Evolutionary conservation across 2,797 vertebrate species (phyloP).

Genomic region (Neoniphon sammara): DNA sequence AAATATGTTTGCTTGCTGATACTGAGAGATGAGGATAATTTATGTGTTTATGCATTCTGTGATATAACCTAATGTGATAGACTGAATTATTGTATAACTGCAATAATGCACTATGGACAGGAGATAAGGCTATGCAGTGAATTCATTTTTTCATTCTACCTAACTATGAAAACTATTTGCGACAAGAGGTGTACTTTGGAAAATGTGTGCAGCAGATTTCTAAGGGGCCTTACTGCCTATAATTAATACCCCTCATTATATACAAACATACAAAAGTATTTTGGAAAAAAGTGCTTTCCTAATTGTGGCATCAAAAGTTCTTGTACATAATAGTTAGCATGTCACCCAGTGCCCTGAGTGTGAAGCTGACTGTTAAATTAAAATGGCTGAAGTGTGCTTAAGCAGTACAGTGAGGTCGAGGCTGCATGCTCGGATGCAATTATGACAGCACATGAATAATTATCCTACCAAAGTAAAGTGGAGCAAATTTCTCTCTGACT

Average conservation of each 20-base stretch:
- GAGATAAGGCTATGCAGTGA: too few species aligned
- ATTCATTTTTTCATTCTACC: too few species aligned
- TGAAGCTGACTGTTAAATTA: constrained; percentile 44
- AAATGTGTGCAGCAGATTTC: too few species aligned
- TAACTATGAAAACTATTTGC: too few species aligned
- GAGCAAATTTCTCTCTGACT: constrained; percentile 60
- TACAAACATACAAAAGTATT: neutral
- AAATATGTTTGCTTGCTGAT: too few species aligned
- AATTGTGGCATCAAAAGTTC: constrained; percentile 23
- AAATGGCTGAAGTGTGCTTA: constrained; percentile 43
- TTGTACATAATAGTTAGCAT: constrained; percentile 25
- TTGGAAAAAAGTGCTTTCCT: neutral
- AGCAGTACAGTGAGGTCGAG: constrained; percentile 28
- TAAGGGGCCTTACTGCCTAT: too few species aligned
- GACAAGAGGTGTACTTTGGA: too few species aligned
- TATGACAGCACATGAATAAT: constrained; percentile 67
- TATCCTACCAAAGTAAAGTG: constrained; percentile 59
- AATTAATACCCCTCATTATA: neutral
- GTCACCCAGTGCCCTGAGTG: constrained; percentile 10
- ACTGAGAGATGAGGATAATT: too few species aligned
- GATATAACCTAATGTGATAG: too few species aligned
- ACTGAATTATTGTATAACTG: too few species aligned
- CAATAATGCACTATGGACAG: too few species aligned
- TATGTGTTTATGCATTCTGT: too few species aligned
- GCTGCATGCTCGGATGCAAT: constrained; percentile 43